Evolutionary conservation across 30 jellyfish, hydroid and myxozoan species (phyloP), one percentile per base, ranked within the genome.

Genomic region (Aurelia sp.): DNA sequence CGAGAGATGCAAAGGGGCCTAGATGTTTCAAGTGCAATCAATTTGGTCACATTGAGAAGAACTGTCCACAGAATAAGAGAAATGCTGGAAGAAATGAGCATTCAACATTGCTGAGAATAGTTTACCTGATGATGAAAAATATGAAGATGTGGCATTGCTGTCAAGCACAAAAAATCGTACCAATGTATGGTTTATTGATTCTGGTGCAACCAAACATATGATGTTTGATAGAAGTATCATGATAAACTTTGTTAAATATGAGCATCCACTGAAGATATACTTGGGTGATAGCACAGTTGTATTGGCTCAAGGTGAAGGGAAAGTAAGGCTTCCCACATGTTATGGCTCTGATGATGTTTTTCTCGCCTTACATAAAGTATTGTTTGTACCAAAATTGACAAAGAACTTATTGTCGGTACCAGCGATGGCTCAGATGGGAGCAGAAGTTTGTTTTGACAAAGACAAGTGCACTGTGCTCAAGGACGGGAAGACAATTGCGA

Each of bases 201-300:
- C 87, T 61, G 93, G 87, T 61, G 95, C 89, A 17, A 74, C 84
- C 44, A 74, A 76, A 48, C 76, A 86, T n/a, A 74, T 66, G 85
- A 74, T 79, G 19, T 63, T 3, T 66, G 82, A 86, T 76, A 67
- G 67, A 47, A 75, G 79, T 38, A 38, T 48, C 38, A 18, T 73
- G 73, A 16, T 72, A 10, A 21, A 70, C 72, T 84, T 53, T 57
- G 67, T 50, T 31, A 61, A 64, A 2, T 2, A 27, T 27, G 33
- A 27, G 33, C 33, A 27, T 27, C 33, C 33, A 27, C 33, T 27
- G 33, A 27, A 1, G 33, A 27, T 27, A 27, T 27, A 27, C 33
- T 27, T 27, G 33, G 33, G 33, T 27, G 33, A 27, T 27, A 1
- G 33, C 33, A 27, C 33, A 27, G 33, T 27, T 27, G 33, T 27